These are phyloP conservation scores for Aporophyla lueneburgensis DNA, from an alignment of 2,888 invertebrate species.

Conservation along the genomic window DNA sequence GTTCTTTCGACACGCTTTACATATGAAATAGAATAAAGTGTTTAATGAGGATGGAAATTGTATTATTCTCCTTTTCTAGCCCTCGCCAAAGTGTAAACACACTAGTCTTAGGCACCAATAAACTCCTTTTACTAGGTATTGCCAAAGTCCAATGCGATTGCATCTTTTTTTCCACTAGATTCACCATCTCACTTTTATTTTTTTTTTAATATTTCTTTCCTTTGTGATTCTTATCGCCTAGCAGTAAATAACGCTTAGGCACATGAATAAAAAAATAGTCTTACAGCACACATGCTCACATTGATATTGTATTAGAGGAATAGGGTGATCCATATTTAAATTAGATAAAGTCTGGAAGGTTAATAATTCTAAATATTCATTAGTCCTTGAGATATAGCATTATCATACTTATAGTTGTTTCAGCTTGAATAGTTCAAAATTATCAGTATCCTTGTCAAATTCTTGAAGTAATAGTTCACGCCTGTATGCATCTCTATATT, in stretches of 20 bases:
- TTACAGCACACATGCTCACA: slow-evolving; percentile 57
- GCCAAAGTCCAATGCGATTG: slow-evolving; percentile 58
- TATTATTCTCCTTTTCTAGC: slow-evolving; percentile 57
- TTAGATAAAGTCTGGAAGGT: slow-evolving; percentile 56
- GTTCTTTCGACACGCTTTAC: slow-evolving; percentile 82
- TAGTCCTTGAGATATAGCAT: slow-evolving; percentile 55
- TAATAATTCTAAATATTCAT: slow-evolving; percentile 64
- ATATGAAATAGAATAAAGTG: slow-evolving; percentile 74
- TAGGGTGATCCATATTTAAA: slow-evolving; percentile 57
- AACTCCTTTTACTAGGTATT: slow-evolving; percentile 54
- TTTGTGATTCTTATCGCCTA: slow-evolving; percentile 47
- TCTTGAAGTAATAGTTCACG: slow-evolving; percentile 57
- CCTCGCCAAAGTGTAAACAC: slow-evolving; percentile 59
- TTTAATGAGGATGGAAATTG: slow-evolving; percentile 68
- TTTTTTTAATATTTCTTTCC: slow-evolving; percentile 48
- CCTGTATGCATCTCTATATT: slow-evolving; percentile 56
- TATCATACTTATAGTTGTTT: slow-evolving; percentile 58
- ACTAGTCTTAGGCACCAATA: slow-evolving; percentile 56
- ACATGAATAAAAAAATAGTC: slow-evolving; percentile 49
- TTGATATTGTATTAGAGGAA: slow-evolving; percentile 50
- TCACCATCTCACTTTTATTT: slow-evolving; percentile 52
- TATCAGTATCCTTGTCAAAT: slow-evolving; percentile 55
- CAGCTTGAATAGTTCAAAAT: slow-evolving; percentile 60
- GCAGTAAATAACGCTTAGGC: slow-evolving; percentile 41
- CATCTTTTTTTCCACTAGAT: slow-evolving; percentile 54